Conservation (phyloP, 2,113 vertebrate species). For the Sitta europaea region DNA sequence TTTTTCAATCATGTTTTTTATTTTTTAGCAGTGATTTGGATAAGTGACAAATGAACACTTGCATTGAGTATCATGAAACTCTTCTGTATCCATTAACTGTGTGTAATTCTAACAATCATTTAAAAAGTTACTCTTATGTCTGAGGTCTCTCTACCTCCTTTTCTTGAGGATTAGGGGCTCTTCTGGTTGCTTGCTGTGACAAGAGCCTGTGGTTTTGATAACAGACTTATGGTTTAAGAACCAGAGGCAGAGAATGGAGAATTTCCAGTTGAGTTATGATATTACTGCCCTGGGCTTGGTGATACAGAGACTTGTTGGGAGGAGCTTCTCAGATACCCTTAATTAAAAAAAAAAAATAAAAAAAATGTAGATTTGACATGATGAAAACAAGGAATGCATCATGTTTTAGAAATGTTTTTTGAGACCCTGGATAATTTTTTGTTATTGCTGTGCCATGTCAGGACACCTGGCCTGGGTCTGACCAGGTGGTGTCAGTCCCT, state of each 20-base stretch:
- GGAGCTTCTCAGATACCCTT: neutral
- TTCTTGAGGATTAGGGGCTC: neutral
- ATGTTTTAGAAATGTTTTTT: neutral
- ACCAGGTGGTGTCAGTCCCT: neutral
- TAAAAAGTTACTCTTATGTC: neutral
- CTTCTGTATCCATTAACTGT: neutral
- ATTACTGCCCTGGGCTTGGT: neutral
- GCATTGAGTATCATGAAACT: neutral
- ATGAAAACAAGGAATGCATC: neutral
- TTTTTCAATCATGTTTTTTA: neutral
- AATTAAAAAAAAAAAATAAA: neutral
- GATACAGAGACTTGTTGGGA: neutral
- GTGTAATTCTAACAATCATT: neutral
- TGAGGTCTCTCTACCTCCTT: neutral
- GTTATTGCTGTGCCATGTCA: accelerated
- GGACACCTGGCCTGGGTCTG: neutral
- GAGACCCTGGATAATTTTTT: neutral
- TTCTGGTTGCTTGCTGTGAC: neutral
- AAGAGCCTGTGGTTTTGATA: neutral
- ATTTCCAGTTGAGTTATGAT: neutral
- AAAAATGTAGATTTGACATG: neutral
- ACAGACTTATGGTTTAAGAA: neutral
- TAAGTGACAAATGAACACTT: neutral
- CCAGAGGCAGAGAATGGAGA: neutral
- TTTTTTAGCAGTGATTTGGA: neutral